Percentiles rank a stretch among this genome's conserved stretches.
phyloP scores from a whole-genome alignment of 1,140 invertebrate species.

The Bathynomus jamesi region DNA sequence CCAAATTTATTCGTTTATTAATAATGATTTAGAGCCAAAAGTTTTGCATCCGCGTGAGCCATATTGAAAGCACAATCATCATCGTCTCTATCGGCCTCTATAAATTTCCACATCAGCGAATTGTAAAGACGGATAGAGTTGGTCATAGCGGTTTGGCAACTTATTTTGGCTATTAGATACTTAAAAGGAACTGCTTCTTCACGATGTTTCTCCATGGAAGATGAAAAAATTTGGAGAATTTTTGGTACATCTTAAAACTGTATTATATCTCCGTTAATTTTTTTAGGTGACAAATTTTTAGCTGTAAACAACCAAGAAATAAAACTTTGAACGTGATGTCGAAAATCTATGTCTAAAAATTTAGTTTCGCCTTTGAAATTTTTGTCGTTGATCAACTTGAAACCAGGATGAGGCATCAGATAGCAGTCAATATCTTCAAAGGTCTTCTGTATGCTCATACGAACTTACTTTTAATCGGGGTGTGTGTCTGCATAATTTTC shows the following conservation, averaged over 20 bases:
- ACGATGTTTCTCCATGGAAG: not conserved
- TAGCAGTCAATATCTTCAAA: not conserved
- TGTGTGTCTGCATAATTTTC: not conserved
- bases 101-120: not conserved
- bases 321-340: not conserved
- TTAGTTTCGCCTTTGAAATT: not conserved
- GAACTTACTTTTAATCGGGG: not conserved
- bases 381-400: not conserved
- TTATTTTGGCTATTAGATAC: not conserved
- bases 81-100: not conserved
- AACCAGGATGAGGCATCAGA: not conserved
- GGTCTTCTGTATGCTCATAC: not conserved
- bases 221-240: not conserved
- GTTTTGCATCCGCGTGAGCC: not conserved
- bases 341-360: not conserved
- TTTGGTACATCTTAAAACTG: not conserved
- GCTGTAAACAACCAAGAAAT: not conserved
- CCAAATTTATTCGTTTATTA: not conserved
- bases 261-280: not conserved
- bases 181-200: not conserved
- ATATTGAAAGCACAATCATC: not conserved
- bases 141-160: not conserved
- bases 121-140: not conserved
- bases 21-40: not conserved
- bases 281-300: not conserved